Conservation (phyloP, 2,797 vertebrate genomes). For the Chrysocyon brachyurus region DNA sequence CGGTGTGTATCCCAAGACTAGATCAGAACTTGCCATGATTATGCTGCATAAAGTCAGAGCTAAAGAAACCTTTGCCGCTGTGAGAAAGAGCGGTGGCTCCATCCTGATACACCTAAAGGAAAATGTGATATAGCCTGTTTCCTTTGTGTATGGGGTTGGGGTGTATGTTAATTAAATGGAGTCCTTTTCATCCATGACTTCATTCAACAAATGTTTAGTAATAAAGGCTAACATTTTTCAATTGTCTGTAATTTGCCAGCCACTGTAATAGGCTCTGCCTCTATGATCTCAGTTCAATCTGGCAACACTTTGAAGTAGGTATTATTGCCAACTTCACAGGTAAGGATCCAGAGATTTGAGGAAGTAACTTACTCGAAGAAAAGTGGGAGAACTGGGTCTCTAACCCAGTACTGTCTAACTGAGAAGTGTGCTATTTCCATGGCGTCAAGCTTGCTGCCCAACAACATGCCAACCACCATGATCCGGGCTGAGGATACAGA, state of each 20-base stretch:
- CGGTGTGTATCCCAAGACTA: neutral
- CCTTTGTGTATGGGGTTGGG: accelerated
- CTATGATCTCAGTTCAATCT: neutral
- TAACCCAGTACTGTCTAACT: neutral
- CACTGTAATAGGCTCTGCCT: neutral
- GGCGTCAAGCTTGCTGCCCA: neutral
- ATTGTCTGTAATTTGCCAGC: neutral
- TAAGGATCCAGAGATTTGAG: neutral
- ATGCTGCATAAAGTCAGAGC: neutral
- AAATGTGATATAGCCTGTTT: neutral
- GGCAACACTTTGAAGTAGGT: neutral
- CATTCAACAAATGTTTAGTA: neutral
- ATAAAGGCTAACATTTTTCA: neutral
- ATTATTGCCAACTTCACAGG: neutral
- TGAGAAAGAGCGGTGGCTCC: neutral
- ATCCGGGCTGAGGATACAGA: neutral
- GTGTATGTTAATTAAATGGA: neutral
- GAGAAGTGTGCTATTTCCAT: neutral
- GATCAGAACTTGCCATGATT: neutral
- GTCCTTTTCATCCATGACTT: neutral
- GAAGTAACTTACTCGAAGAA: neutral
- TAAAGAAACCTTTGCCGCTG: neutral
- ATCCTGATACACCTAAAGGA: neutral
- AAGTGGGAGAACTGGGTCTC: neutral
- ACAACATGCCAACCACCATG: accelerated